Percentiles rank a stretch among this genome's conserved stretches.
phyloP scores from a whole-genome alignment of 2,113 vertebrate species.

The Podarcis raffonei region DNA sequence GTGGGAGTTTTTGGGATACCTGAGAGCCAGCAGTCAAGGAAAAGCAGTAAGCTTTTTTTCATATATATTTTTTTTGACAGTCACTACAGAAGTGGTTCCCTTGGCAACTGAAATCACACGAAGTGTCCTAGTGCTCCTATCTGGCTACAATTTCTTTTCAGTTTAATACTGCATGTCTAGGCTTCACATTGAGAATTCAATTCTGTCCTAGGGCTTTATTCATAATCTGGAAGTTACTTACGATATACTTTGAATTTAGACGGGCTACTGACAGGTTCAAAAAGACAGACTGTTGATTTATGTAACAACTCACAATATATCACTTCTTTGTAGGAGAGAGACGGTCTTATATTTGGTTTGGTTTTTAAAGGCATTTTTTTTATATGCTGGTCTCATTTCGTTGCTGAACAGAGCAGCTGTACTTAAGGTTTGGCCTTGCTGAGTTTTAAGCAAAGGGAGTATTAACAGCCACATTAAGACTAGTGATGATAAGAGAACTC shows the following conservation, averaged over 20 bases:
- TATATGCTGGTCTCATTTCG: background rate
- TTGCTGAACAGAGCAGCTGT: background rate
- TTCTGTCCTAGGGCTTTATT: slow-evolving; percentile 48
- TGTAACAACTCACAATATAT: background rate
- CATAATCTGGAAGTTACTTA: slow-evolving; percentile 35
- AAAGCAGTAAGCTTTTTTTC: slow-evolving; percentile 53
- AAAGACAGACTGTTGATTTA: background rate
- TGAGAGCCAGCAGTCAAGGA: slow-evolving; percentile 56
- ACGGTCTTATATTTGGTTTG: background rate
- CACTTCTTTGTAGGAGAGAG: background rate
- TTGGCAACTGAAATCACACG: slow-evolving; percentile 59
- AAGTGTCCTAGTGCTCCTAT: slow-evolving; percentile 55
- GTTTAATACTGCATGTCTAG: slow-evolving; percentile 51
- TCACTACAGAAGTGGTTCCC: slow-evolving; percentile 69
- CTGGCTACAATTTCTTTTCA: slow-evolving; percentile 63
- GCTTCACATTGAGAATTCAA: slow-evolving; percentile 50
- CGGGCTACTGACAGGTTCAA: slow-evolving; percentile 3
- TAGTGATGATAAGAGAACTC: background rate
- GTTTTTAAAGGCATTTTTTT: background rate
- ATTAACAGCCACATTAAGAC: background rate
- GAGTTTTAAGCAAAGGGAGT: background rate
- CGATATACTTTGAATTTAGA: slow-evolving; percentile 38
- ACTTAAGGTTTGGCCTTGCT: background rate
- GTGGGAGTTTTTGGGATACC: slow-evolving; percentile 41
- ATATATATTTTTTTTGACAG: slow-evolving; percentile 34